These are phyloP conservation scores for Mechanitis messenoides DNA, from an alignment of 2,888 invertebrate species.

Conservation along the genomic window DNA sequence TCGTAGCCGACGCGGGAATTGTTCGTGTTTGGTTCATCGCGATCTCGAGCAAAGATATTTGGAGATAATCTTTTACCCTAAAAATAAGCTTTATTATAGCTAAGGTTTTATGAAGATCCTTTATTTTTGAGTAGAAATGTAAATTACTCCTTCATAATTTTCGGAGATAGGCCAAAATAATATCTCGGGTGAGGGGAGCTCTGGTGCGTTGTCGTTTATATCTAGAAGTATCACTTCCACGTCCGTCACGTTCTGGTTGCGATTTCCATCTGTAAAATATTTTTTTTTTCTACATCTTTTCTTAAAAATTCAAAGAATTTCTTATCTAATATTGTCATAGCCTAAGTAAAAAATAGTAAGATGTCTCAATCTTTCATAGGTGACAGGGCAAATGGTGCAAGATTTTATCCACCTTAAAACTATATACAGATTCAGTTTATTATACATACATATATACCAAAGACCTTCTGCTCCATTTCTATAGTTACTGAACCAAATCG, in stretches of 20 bases:
- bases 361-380: too few relatives aligned
- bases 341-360: too few relatives aligned
- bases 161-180: slow-evolving; percentile 56
- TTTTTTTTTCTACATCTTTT: neutral
- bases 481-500: too few relatives aligned
- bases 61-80: slow-evolving; percentile 46
- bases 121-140: neutral
- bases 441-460: too few relatives aligned
- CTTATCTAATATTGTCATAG: too few relatives aligned
- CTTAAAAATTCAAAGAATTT: neutral
- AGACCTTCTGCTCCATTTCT: too few relatives aligned
- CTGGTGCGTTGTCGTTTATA: slow-evolving; percentile 79
- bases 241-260: slow-evolving; percentile 50
- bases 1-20: slow-evolving; percentile 74
- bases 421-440: too few relatives aligned
- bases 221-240: slow-evolving; percentile 73
- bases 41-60: slow-evolving; percentile 68
- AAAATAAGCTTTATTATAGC: neutral
- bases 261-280: slow-evolving; percentile 51
- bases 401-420: too few relatives aligned
- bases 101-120: neutral
- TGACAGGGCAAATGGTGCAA: too few relatives aligned
- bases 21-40: slow-evolving; percentile 70
- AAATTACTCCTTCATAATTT: slow-evolving; percentile 41
- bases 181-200: slow-evolving; percentile 50